A percentile compares a stretch with the other conserved stretches of the same genome.
Evolutionary conservation across 2,797 vertebrate species (phyloP).

Genomic region (Brachymystax lenok): DNA sequence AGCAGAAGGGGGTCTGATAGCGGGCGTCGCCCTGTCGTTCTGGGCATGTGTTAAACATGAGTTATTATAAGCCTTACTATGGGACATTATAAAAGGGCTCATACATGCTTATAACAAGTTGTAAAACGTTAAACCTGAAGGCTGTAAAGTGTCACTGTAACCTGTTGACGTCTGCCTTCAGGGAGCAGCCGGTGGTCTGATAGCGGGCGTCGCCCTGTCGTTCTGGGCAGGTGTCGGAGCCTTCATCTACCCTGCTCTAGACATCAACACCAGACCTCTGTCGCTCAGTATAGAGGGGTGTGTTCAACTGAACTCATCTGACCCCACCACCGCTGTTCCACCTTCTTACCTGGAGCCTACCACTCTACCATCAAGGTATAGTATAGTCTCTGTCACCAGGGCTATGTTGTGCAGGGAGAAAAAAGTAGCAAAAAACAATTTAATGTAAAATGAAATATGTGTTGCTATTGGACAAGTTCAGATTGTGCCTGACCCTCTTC

Average conservation of each 20-base stretch:
- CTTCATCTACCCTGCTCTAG: constrained; percentile 76
- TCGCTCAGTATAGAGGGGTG: constrained; percentile 73
- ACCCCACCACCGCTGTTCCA: constrained; percentile 18
- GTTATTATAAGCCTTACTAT: too few species aligned
- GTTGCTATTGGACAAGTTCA: not conserved
- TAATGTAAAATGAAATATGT: not conserved
- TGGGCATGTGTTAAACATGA: constrained; percentile 63
- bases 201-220: constrained; percentile 71
- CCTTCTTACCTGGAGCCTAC: constrained; percentile 23
- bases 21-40: constrained; percentile 74
- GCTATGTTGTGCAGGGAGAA: not conserved
- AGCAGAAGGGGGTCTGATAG: constrained; percentile 75
- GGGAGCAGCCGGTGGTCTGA: constrained; percentile 81
- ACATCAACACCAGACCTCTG: constrained; percentile 70
- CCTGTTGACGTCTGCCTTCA: constrained; percentile 34
- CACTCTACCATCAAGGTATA: constrained; percentile 29
- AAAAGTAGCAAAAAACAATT: not conserved
- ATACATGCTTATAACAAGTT: too few species aligned
- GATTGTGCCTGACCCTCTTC: not conserved
- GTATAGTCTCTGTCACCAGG: too few species aligned
- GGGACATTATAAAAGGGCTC: too few species aligned
- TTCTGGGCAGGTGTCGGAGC: constrained; percentile 76
- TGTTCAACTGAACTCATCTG: constrained; percentile 54
- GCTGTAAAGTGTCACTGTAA: too few species aligned
- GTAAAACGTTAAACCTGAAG: too few species aligned